Evolutionary conservation across 2,113 vertebrate species (phyloP), one percentile per base, ranked within the genome.

Genomic region (Alethe diademata): DNA sequence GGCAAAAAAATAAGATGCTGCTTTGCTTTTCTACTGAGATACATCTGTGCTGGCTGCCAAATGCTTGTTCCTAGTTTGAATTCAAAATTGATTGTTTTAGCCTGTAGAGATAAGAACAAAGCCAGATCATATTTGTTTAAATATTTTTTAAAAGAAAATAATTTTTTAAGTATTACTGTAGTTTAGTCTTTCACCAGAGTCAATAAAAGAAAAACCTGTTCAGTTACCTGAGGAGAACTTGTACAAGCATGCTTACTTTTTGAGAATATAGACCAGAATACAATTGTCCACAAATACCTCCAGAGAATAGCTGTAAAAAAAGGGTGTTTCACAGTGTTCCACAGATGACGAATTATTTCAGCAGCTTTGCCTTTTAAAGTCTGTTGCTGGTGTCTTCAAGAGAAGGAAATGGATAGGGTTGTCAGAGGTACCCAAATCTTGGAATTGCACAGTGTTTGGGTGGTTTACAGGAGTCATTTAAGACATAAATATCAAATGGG

Each of bases 11-110:
- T 56, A 82, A 95, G 90, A 31, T 69, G 29, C 17, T 82, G 15
- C 15, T 86, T 96, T 70, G 60, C 88, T 96, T 15, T 88, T 85
- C 69, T 78, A 48, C 43, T 60, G 73, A 92, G 64, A 94, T 81
- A 80, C 51, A 69, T 74, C 51, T 86, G 40, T 93, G 78, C 58
- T 93, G 42, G 58, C 50, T 94, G 51, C 51, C 90, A 94, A 61
- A 81, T 83, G 26, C 17, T 83, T 24, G 28, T 67, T 43, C 72
- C 65, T 58, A 29, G 29, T 45, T 61, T 83, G 28, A 83, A 83
- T 91, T 95, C 70, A 73, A 74, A 93, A 85, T 13, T 35, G 5
- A 86, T 79, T 3, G 0, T 12, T 92, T 62, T 81, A 81, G 60
- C 22, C 51, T 91, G 36, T 33, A 80, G 51, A 91, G 56, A 91